A percentile compares a stretch with the other conserved stretches of the same genome.
Conservation (phyloP, 2,888 invertebrate genomes). For the Cosmia pyralina region DNA sequence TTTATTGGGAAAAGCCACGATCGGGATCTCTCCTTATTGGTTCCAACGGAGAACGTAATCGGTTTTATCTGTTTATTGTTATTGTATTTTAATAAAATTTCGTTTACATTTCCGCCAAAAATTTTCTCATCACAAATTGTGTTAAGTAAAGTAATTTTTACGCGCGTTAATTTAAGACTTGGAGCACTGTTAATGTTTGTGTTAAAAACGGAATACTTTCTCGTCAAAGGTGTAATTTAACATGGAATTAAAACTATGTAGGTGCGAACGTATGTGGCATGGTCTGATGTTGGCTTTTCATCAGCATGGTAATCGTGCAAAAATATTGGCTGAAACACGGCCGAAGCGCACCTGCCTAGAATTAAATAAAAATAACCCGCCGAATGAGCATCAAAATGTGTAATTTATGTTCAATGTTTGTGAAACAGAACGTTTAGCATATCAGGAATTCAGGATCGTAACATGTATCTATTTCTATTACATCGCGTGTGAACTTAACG, state of each 20-base stretch:
- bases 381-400: constrained; percentile 79
- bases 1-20: constrained; percentile 85
- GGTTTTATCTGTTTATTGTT: constrained; percentile 77
- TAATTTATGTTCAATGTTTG: constrained; percentile 82
- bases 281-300: constrained; percentile 88
- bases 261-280: constrained; percentile 71
- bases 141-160: constrained; percentile 59
- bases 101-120: constrained; percentile 59
- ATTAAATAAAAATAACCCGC: constrained; percentile 89
- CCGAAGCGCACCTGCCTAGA: constrained; percentile 85
- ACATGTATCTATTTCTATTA: constrained; percentile 49
- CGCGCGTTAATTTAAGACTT: constrained; percentile 55
- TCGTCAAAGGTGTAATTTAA: constrained; percentile 76
- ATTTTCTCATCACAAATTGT: constrained; percentile 57
- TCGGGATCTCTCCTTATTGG: constrained; percentile 82
- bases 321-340: constrained; percentile 86
- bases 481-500: constrained; percentile 59
- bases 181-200: constrained; percentile 54
- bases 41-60: constrained; percentile 78
- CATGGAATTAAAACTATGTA: constrained; percentile 78
- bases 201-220: constrained; percentile 50
- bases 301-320: constrained; percentile 89
- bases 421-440: constrained; percentile 77
- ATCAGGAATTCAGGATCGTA: constrained; percentile 64
- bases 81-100: constrained; percentile 71